phyloP scores from a whole-genome alignment of 2,113 vertebrate species.

The Carettochelys insculpta region DNA sequence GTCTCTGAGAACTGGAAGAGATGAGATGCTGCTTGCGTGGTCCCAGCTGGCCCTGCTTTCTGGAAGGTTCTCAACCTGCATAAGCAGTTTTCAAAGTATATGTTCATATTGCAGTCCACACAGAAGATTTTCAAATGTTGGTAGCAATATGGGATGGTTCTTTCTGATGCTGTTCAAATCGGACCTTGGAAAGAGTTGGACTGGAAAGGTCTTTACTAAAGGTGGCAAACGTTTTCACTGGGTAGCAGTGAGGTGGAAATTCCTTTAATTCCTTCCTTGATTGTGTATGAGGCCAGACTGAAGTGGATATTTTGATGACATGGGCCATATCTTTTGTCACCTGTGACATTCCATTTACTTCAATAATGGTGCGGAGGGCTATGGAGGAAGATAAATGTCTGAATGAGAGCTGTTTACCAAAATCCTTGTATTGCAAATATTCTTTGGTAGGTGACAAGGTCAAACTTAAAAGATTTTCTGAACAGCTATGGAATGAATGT shows the following conservation, averaged over 20 bases:
- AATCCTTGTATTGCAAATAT: neutral
- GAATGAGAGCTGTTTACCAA: neutral
- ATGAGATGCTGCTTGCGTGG: neutral
- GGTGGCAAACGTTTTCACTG: constrained; percentile 6
- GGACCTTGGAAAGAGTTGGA: neutral
- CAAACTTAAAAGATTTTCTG: neutral
- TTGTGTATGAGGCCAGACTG: neutral
- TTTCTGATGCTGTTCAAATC: neutral
- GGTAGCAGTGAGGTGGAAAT: no score
- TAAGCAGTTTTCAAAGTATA: neutral
- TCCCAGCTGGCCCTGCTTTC: neutral
- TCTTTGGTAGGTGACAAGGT: neutral
- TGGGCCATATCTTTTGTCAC: neutral
- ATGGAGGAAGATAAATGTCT: neutral
- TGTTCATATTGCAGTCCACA: neutral
- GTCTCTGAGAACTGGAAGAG: neutral
- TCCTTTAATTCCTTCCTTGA: no score
- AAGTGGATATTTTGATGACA: neutral
- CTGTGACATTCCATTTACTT: neutral
- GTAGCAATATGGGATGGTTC: neutral
- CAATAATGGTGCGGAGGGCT: neutral
- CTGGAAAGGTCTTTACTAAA: constrained; percentile 11
- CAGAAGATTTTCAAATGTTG: neutral
- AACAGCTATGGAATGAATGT: neutral
- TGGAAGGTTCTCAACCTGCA: neutral